phyloP scores from a whole-genome alignment of 2,113 vertebrate genomes.

The Prionailurus bengalensis region DNA sequence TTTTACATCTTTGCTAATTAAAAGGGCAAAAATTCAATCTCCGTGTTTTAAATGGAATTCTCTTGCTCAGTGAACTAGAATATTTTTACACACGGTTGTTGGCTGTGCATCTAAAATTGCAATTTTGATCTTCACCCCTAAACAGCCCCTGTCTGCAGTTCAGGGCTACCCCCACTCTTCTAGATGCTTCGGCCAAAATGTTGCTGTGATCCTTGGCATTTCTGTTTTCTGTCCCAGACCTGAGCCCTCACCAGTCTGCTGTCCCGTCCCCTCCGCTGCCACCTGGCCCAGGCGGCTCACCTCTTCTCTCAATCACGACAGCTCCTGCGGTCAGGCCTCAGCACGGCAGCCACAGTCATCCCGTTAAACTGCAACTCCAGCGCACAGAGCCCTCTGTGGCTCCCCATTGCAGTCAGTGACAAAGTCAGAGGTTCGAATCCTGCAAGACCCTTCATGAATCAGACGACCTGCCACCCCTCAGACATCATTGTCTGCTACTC shows the following conservation, averaged over 20 bases:
- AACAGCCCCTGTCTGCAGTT: not conserved
- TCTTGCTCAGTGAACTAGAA: not conserved
- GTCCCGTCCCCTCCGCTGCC: fast-evolving
- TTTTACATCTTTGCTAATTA: not conserved
- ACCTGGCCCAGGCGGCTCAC: no score
- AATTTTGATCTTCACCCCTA: not conserved
- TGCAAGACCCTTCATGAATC: not conserved
- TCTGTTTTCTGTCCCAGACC: not conserved
- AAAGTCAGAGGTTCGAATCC: not conserved
- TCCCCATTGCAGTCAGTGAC: not conserved
- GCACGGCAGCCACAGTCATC: no score
- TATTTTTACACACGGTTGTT: not conserved
- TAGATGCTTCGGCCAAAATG: not conserved
- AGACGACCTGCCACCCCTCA: not conserved
- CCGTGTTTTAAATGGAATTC: not conserved
- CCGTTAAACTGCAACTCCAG: not conserved
- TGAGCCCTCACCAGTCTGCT: not conserved
- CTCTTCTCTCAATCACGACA: not conserved
- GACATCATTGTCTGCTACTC: not conserved
- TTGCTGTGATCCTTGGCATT: not conserved
- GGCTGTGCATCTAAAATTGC: not conserved
- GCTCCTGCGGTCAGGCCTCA: not conserved
- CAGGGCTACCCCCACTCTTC: not conserved
- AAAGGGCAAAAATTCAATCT: not conserved
- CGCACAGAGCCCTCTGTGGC: not conserved